Evolutionary conservation across 2,113 vertebrate species (phyloP).

Genomic region (Nibea albiflora): DNA sequence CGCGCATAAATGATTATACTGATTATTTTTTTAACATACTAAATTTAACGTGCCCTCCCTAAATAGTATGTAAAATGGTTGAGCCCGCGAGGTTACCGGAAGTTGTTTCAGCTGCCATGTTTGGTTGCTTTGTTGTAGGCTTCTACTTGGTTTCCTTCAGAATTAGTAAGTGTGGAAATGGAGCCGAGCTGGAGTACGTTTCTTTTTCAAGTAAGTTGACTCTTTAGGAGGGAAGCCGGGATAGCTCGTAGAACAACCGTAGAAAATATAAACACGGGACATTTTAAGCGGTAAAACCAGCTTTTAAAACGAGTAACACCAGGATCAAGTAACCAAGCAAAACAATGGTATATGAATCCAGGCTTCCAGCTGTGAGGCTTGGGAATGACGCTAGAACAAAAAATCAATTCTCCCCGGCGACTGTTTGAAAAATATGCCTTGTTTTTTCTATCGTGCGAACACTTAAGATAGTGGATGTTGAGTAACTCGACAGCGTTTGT

Average conservation of each 20-base stretch:
- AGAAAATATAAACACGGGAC: neutral
- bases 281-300: conserved; percentile 43
- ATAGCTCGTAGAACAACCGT: conserved; percentile 31
- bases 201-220: conserved; percentile 90
- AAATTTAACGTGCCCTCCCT: conserved; percentile 32
- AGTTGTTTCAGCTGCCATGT: conserved; percentile 93
- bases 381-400: conserved; percentile 83
- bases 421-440: conserved; percentile 36
- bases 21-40: neutral
- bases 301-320: conserved; percentile 68
- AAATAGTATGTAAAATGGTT: conserved; percentile 78
- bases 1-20: accelerated
- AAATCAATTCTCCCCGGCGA: conserved; percentile 53
- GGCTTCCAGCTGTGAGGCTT: conserved; percentile 88
- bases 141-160: conserved; percentile 88
- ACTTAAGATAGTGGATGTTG: neutral
- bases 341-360: conserved; percentile 85
- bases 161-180: conserved; percentile 89
- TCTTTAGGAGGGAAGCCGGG: conserved; percentile 44
- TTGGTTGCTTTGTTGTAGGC: conserved; percentile 93
- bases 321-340: conserved; percentile 81
- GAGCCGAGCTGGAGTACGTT: conserved; percentile 94
- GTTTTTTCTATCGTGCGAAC: neutral
- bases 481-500: conserved; percentile 41
- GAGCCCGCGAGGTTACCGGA: conserved; percentile 88